Conservation (phyloP, 2,113 vertebrate species). For the Anseranas semipalmata region DNA sequence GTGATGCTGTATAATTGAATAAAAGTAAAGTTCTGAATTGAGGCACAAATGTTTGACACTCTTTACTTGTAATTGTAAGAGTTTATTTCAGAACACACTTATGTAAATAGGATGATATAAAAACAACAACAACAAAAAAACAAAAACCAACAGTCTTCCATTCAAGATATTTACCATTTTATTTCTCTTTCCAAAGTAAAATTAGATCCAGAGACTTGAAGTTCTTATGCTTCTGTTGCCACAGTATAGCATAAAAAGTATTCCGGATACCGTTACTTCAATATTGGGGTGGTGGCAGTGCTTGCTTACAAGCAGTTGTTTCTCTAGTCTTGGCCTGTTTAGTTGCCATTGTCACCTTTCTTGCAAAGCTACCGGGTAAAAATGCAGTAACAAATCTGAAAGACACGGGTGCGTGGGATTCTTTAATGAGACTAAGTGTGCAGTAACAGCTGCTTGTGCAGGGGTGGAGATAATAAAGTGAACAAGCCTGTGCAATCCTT, state of each 20-base stretch:
- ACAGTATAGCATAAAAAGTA: neutral
- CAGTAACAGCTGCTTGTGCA: neutral
- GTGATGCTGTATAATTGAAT: neutral
- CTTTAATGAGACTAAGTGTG: rapidly evolving
- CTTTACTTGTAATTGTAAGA: neutral
- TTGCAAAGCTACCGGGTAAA: neutral
- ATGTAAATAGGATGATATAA: neutral
- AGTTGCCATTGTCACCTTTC: neutral
- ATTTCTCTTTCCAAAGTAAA: neutral
- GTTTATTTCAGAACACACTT: neutral
- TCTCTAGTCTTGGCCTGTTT: neutral
- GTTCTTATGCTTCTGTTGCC: neutral
- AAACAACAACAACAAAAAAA: neutral
- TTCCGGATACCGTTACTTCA: neutral
- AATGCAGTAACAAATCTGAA: neutral
- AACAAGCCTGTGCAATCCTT: neutral
- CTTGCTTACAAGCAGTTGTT: neutral
- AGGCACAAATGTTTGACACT: neutral
- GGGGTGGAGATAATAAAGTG: neutral
- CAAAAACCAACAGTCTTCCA: neutral
- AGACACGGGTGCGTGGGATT: neutral
- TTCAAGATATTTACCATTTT: neutral
- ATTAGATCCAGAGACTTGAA: neutral
- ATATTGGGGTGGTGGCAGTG: neutral
- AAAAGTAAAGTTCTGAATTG: neutral